phyloP scores from a whole-genome alignment of 2,113 vertebrate genomes.

The Myiozetetes cayanensis region DNA sequence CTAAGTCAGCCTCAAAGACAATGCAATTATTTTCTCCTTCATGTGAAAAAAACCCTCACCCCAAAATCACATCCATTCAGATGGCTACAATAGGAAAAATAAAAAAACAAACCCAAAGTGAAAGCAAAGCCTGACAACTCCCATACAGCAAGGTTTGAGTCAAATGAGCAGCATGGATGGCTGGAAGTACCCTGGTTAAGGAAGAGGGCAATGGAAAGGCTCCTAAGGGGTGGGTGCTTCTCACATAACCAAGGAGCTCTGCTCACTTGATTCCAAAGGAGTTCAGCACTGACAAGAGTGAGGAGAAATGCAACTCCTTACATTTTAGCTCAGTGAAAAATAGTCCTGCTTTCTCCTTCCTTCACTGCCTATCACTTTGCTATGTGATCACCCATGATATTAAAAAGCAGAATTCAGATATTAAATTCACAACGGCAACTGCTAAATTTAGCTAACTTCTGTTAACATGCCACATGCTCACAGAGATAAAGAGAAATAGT shows the following conservation, averaged over 20 bases:
- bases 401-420: neutral
- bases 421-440: neutral
- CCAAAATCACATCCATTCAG: neutral
- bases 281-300: neutral
- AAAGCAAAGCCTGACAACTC: neutral
- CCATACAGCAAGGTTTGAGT: neutral
- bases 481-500: neutral
- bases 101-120: neutral
- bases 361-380: neutral
- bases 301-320: neutral
- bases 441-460: conserved; percentile 6
- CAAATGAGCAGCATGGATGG: neutral
- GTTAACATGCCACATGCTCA: neutral
- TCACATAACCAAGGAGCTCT: neutral
- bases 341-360: neutral
- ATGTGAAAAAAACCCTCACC: neutral
- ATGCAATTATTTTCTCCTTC: neutral
- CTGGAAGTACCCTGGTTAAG: neutral
- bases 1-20: neutral
- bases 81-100: neutral
- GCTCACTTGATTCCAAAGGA: neutral
- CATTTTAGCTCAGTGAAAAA: neutral
- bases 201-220: neutral
- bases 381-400: neutral
- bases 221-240: neutral